A percentile compares a stretch with the other conserved stretches of the same genome.
phyloP scores from a whole-genome alignment of 35 echinoderm and acorn worm species.

The Hemicentrotus pulcherrimus region DNA sequence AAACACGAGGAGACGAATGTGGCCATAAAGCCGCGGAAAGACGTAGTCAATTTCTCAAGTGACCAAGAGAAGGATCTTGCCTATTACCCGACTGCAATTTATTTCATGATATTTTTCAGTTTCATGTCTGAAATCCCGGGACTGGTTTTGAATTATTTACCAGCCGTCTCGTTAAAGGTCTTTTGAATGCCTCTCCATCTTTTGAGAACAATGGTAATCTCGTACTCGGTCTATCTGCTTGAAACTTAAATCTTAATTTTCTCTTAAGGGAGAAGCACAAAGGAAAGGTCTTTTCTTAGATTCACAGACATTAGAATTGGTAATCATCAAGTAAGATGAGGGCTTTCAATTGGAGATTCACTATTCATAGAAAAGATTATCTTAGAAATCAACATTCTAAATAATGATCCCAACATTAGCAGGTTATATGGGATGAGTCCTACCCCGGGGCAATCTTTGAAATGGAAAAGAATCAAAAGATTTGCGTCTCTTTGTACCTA shows the following conservation, averaged over 20 bases:
- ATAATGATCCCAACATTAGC: not conserved
- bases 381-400: not conserved
- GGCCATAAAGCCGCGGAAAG: too few relatives aligned
- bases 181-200: not conserved
- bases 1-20: too few relatives aligned
- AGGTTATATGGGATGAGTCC: not conserved
- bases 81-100: too few relatives aligned
- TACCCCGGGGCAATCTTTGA: not conserved
- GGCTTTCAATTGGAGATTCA: not conserved
- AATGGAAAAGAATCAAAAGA: not conserved
- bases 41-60: too few relatives aligned
- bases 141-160: not conserved
- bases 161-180: not conserved
- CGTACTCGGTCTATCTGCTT: not conserved
- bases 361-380: not conserved
- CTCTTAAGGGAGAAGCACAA: not conserved
- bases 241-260: not conserved
- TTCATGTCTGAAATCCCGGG: not conserved
- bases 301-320: not conserved
- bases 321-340: not conserved
- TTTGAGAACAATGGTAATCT: not conserved
- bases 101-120: too few relatives aligned
- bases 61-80: too few relatives aligned
- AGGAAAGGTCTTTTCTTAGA: not conserved
- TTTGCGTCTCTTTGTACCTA: not conserved